Percentiles rank a stretch among this genome's conserved stretches.
These are phyloP conservation scores for Tetramorium alpestre DNA, from an alignment of 1,140 invertebrate genomes.

Conservation along the genomic window DNA sequence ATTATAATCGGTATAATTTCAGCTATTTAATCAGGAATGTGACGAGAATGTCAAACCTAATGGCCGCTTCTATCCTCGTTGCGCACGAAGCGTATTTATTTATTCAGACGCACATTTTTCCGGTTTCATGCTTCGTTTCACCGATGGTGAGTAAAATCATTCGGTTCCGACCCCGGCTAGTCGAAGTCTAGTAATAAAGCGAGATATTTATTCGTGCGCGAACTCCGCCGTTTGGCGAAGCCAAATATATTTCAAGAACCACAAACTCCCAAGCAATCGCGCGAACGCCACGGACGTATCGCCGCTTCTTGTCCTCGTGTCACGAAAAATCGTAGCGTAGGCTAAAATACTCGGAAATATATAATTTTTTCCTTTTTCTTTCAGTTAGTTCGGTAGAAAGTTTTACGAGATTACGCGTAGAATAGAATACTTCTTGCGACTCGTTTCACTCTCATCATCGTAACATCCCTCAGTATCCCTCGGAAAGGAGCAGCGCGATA, in stretches of 20 bases:
- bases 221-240: background rate
- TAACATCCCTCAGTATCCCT: background rate
- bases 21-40: background rate
- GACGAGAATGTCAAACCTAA: background rate
- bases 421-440: background rate
- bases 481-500: constrained; percentile 24
- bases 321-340: background rate
- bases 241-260: background rate
- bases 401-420: background rate
- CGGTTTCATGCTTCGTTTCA: background rate
- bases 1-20: background rate
- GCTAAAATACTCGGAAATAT: background rate
- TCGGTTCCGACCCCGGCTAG: background rate
- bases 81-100: background rate
- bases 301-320: constrained; percentile 1
- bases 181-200: constrained; percentile 23
- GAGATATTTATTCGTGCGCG: constrained; percentile 33
- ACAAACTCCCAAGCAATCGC: constrained; percentile 12
- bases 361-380: no score
- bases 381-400: background rate
- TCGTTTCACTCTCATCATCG: background rate
- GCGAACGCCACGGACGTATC: background rate
- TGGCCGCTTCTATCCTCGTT: background rate
- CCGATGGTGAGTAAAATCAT: background rate
- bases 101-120: background rate